Conservation (phyloP, 2,888 invertebrate species). For the Nasonovia ribisnigri region DNA sequence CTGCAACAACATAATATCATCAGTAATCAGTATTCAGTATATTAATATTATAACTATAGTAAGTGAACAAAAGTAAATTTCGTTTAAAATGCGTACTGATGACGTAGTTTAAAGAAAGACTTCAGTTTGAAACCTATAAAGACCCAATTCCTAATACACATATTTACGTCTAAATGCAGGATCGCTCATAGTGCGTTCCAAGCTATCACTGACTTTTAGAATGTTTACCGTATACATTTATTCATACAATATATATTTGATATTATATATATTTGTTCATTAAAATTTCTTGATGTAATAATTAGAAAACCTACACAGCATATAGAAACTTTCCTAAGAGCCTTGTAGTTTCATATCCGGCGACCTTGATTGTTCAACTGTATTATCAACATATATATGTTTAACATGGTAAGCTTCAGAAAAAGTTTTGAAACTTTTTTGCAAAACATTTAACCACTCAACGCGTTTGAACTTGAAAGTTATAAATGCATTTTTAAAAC, state of each 20-base stretch:
- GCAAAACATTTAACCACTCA: conserved; percentile 7
- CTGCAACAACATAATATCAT: conserved; percentile 48
- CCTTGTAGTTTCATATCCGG: conserved; percentile 41
- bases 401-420: not conserved
- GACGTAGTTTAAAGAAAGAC: not conserved
- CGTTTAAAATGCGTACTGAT: not conserved
- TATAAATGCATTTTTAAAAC: conserved; percentile 20
- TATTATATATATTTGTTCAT: conserved; percentile 2
- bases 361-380: conserved; percentile 40
- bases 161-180: not conserved
- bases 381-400: not conserved
- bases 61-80: not conserved
- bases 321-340: conserved; percentile 31
- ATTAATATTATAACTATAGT: conserved; percentile 3
- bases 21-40: not conserved
- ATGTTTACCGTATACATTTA: not conserved
- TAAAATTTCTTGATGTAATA: conserved; percentile 24
- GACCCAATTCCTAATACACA: not conserved
- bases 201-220: not conserved
- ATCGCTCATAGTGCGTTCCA: not conserved
- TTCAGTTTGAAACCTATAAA: not conserved
- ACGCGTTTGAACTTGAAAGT: conserved; percentile 43
- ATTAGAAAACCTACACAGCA: conserved; percentile 32
- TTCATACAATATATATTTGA: not conserved
- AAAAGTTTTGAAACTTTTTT: conserved; percentile 40